phyloP scores from a whole-genome alignment of 2,797 vertebrate genomes.

The Pseudochirops cupreus region DNA sequence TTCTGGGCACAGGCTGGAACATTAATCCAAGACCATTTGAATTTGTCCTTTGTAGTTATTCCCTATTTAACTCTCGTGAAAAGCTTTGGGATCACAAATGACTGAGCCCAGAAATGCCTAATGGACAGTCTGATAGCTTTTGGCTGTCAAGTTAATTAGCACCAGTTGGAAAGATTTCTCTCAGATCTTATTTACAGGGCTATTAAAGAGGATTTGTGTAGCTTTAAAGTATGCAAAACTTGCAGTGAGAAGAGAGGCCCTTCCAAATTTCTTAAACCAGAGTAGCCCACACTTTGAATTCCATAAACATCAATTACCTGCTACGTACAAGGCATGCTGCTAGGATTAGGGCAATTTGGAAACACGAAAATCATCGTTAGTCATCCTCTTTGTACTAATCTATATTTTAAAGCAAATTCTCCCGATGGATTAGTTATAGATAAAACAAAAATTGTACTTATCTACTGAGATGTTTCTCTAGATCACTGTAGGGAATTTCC shows the following conservation, averaged over 20 bases:
- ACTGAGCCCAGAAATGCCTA: conserved; percentile 39
- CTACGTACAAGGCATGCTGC: background rate
- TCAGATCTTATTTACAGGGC: conserved; percentile 38
- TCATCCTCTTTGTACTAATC: background rate
- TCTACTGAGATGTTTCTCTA: background rate
- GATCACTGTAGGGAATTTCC: background rate
- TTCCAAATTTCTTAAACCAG: conserved; percentile 40
- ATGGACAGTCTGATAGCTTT: conserved; percentile 46
- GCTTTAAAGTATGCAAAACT: conserved; percentile 33
- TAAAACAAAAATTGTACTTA: conserved; percentile 3
- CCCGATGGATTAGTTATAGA: background rate
- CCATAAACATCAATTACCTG: conserved; percentile 7
- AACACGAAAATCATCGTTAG: background rate
- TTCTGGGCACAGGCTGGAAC: conserved; percentile 38
- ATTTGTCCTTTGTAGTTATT: conserved; percentile 36
- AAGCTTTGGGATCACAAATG: conserved; percentile 47
- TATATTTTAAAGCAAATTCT: background rate
- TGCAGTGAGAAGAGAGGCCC: conserved; percentile 5
- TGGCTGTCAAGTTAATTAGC: conserved; percentile 44
- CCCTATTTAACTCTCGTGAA: conserved; percentile 49
- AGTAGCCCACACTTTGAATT: background rate
- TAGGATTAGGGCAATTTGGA: background rate
- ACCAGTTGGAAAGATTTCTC: conserved; percentile 43
- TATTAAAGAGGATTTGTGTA: conserved; percentile 16
- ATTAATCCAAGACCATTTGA: conserved; percentile 25